Conservation (phyloP, 2,888 invertebrate genomes). For the Lochmaea capreae region DNA sequence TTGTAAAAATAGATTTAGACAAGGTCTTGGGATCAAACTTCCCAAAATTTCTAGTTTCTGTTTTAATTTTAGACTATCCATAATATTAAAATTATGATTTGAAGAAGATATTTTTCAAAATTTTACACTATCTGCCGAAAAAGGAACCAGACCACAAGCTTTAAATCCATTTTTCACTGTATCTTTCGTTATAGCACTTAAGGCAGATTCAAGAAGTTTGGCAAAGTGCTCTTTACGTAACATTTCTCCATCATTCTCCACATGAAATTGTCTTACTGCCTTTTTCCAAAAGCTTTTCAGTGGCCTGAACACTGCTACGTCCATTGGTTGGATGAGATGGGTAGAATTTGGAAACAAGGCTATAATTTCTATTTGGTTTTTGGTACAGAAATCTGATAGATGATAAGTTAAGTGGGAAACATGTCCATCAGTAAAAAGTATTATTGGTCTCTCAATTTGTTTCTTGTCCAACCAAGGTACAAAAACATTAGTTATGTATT, state of each 20-base stretch:
- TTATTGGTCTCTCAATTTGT: slow-evolving; percentile 1
- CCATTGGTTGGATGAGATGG: no score
- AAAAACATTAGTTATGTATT: slow-evolving; percentile 12
- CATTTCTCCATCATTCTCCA: background rate
- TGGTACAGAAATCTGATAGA: background rate
- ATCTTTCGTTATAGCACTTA: background rate
- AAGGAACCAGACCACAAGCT: background rate
- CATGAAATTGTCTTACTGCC: background rate
- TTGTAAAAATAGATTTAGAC: no score
- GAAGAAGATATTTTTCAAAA: no score
- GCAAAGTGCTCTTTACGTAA: background rate
- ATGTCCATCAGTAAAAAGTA: slow-evolving; percentile 17
- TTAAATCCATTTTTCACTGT: background rate
- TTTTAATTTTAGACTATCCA: no score
- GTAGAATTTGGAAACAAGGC: no score
- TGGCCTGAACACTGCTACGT: no score
- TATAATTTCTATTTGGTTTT: background rate
- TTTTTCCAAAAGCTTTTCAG: background rate
- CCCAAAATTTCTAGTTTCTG: no score
- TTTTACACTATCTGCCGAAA: no score
- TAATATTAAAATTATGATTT: no score
- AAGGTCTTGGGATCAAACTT: no score
- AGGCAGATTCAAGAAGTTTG: background rate
- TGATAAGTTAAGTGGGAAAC: background rate
- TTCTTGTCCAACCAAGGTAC: background rate